phyloP scores from a whole-genome alignment of 2,113 vertebrate species.

The Nothocercus julius region DNA sequence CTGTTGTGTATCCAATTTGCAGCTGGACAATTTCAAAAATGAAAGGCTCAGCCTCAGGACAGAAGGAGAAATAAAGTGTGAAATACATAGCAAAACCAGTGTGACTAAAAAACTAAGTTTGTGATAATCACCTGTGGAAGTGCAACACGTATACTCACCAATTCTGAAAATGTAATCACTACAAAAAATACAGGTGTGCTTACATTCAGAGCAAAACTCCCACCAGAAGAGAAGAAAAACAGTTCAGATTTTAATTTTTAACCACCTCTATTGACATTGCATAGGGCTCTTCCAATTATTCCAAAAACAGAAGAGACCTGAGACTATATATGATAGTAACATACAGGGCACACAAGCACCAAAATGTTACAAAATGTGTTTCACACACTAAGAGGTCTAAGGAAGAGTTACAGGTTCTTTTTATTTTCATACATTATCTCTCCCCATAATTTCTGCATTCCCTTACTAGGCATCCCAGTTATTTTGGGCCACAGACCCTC shows the following conservation, averaged over 20 bases:
- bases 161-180: background rate
- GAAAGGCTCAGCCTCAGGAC: background rate
- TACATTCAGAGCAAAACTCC: background rate
- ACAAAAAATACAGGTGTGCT: background rate
- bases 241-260: no score
- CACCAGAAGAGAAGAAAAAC: background rate
- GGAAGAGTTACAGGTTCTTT: background rate
- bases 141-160: no score
- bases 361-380: conserved; percentile 65
- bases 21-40: background rate
- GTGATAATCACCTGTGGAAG: background rate
- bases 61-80: background rate
- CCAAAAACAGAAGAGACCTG: background rate
- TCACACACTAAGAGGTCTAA: conserved; percentile 70
- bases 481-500: background rate
- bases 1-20: background rate
- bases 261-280: background rate
- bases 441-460: background rate
- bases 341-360: conserved; percentile 58
- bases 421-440: background rate
- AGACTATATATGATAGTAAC: conserved; percentile 12
- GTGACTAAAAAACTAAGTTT: background rate
- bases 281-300: background rate
- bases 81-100: background rate
- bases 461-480: background rate